Percentiles rank a stretch among this genome's conserved stretches.
These are phyloP conservation scores for Bemisia tabaci DNA, from an alignment of 1,140 invertebrate genomes.

Conservation along the genomic window DNA sequence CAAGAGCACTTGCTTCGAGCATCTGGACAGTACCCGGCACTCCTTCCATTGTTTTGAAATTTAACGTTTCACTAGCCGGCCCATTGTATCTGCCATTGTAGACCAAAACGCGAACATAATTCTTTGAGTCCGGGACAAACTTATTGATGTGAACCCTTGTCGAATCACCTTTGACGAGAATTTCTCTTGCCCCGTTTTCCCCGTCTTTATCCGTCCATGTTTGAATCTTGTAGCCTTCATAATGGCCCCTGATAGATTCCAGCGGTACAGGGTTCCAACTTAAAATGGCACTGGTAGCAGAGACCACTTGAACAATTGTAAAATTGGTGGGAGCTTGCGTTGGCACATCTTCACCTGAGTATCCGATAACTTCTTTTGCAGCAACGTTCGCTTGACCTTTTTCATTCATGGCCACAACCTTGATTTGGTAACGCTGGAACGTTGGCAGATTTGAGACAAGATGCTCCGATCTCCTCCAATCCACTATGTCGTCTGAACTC, in stretches of 20 bases:
- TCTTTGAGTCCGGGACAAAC: slow-evolving; percentile 78
- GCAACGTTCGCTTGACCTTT: slow-evolving; percentile 73
- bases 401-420: slow-evolving; percentile 83
- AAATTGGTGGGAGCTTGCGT: slow-evolving; percentile 71
- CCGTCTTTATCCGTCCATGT: slow-evolving; percentile 79
- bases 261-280: slow-evolving; percentile 66
- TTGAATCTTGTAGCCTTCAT: slow-evolving; percentile 90
- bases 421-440: slow-evolving; percentile 80
- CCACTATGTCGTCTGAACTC: slow-evolving; percentile 52
- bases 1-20: slow-evolving; percentile 70
- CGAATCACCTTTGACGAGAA: slow-evolving; percentile 57
- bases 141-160: slow-evolving; percentile 62
- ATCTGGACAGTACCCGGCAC: slow-evolving; percentile 75
- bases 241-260: slow-evolving; percentile 72
- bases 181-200: slow-evolving; percentile 58
- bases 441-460: slow-evolving; percentile 73
- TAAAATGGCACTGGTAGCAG: slow-evolving; percentile 60
- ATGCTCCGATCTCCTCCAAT: slow-evolving; percentile 55
- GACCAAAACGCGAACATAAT: slow-evolving; percentile 76
- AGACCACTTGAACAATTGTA: slow-evolving; percentile 53
- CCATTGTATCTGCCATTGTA: slow-evolving; percentile 86
- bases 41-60: slow-evolving; percentile 83
- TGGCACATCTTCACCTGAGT: slow-evolving; percentile 87
- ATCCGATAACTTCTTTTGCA: slow-evolving; percentile 70
- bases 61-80: slow-evolving; percentile 68